A percentile compares a stretch with the other conserved stretches of the same genome.
These are phyloP conservation scores for Pseudomugil gertrudae DNA, from an alignment of 2,797 vertebrate species.

Conservation along the genomic window DNA sequence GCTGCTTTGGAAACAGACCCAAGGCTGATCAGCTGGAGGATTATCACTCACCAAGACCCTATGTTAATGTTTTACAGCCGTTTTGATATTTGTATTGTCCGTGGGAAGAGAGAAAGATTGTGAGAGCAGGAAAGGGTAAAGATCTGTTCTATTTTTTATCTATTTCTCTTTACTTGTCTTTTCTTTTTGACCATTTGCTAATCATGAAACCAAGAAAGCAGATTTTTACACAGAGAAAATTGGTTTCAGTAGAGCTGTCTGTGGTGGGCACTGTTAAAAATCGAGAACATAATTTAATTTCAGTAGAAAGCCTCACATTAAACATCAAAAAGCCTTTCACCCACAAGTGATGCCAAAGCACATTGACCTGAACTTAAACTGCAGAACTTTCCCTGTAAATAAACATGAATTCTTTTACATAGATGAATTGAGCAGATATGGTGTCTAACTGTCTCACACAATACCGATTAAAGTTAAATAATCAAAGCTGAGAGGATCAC, in stretches of 20 bases:
- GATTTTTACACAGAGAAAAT: not conserved
- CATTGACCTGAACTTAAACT: constrained; percentile 32
- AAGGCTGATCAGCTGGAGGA: constrained; percentile 55
- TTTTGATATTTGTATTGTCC: constrained; percentile 41
- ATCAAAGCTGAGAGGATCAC: constrained; percentile 17
- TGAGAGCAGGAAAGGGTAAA: not conserved
- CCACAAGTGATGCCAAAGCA: constrained; percentile 17
- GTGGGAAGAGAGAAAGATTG: constrained; percentile 24
- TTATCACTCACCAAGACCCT: constrained; percentile 46
- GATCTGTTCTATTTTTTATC: not conserved
- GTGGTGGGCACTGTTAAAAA: constrained; percentile 12
- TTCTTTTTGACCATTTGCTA: not conserved
- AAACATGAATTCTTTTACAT: constrained; percentile 9
- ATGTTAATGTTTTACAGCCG: constrained; percentile 53
- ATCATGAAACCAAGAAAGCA: not conserved
- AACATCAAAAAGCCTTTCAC: constrained; percentile 43
- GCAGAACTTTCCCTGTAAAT: constrained; percentile 11
- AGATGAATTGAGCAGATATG: constrained; percentile 9
- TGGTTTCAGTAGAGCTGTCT: not conserved
- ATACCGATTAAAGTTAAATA: constrained; percentile 3
- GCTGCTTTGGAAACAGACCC: constrained; percentile 59
- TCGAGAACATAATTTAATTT: constrained; percentile 39
- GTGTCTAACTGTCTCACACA: not conserved
- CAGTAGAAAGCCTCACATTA: constrained; percentile 34
- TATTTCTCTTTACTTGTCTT: not conserved